phyloP scores from a whole-genome alignment of 2,888 invertebrate genomes.

The Pterostichus madidus region DNA sequence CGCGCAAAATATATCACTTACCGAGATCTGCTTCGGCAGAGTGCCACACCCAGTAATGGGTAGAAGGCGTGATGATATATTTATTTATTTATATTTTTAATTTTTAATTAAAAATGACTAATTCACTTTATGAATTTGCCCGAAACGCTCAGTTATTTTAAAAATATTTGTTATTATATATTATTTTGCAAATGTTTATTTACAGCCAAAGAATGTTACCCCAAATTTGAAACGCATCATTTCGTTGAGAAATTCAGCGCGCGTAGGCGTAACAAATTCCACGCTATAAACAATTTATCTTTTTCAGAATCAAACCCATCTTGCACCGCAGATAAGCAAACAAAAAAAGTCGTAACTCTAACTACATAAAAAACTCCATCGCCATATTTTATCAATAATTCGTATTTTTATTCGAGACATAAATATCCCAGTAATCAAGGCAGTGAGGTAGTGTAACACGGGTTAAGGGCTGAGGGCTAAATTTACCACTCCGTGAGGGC shows the following conservation, averaged over 20 bases:
- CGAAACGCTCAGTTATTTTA: too few species aligned
- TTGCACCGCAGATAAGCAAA: slow-evolving; percentile 28
- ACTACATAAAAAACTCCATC: slow-evolving; percentile 51
- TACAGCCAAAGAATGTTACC: not conserved
- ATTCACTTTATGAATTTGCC: too few species aligned
- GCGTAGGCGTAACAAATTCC: not conserved
- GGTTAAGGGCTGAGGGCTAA: slow-evolving; percentile 46
- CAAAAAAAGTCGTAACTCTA: slow-evolving; percentile 58
- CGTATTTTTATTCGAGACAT: slow-evolving; percentile 59
- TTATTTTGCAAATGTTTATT: too few species aligned
- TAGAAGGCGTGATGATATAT: too few species aligned
- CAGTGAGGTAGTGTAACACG: not conserved
- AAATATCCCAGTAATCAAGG: slow-evolving; percentile 63
- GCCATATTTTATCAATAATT: slow-evolving; percentile 63
- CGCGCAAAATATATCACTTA: too few species aligned
- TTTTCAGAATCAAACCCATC: slow-evolving; percentile 19
- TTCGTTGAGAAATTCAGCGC: too few species aligned
- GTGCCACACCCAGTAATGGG: too few species aligned
- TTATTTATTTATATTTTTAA: too few species aligned
- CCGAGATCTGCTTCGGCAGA: too few species aligned
- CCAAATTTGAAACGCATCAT: not conserved
- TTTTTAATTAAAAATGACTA: too few species aligned
- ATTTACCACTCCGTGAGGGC: slow-evolving; percentile 9
- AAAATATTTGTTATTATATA: too few species aligned
- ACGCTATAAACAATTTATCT: slow-evolving; percentile 47